A percentile compares a stretch with the other conserved stretches of the same genome.
These are phyloP conservation scores for Trachelus stipa DNA, from an alignment of 2,888 invertebrate species.

Conservation along the genomic window DNA sequence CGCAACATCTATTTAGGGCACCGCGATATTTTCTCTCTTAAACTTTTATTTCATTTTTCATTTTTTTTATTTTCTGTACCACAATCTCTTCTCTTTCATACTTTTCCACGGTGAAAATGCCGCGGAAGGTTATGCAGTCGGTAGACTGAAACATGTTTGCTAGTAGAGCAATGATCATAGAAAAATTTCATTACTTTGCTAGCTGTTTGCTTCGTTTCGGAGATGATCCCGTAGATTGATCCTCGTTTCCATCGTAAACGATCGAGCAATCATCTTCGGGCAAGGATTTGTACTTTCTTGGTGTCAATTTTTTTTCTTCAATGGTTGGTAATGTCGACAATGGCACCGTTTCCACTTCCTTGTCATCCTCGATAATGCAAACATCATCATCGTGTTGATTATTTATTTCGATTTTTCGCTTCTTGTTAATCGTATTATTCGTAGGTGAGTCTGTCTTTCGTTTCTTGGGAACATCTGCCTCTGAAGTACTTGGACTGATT, in stretches of 20 bases:
- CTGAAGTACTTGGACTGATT: constrained; percentile 17
- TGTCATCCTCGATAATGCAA: constrained; percentile 44
- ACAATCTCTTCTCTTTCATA: neutral
- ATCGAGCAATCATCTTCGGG: constrained; percentile 54
- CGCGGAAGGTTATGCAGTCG: neutral
- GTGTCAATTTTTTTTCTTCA: neutral
- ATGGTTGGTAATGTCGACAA: neutral
- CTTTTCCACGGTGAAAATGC: neutral
- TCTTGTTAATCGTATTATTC: constrained; percentile 43
- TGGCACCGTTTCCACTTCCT: constrained; percentile 18
- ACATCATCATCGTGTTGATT: constrained; percentile 44
- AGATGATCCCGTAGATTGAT: neutral
- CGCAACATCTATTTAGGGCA: neutral
- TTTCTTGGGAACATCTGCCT: constrained; percentile 48
- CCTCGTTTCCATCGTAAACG: constrained; percentile 41
- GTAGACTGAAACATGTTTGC: neutral
- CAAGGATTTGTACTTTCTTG: constrained; percentile 21
- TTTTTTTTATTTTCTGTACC: neutral
- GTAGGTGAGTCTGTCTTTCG: constrained; percentile 48
- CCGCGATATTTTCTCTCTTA: neutral
- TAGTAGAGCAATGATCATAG: neutral
- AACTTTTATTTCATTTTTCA: neutral
- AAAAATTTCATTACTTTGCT: neutral
- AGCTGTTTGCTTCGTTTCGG: neutral
- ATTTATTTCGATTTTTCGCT: constrained; percentile 43